phyloP scores from a whole-genome alignment of 2,797 vertebrate genomes.

The Sebastes elongatus region DNA sequence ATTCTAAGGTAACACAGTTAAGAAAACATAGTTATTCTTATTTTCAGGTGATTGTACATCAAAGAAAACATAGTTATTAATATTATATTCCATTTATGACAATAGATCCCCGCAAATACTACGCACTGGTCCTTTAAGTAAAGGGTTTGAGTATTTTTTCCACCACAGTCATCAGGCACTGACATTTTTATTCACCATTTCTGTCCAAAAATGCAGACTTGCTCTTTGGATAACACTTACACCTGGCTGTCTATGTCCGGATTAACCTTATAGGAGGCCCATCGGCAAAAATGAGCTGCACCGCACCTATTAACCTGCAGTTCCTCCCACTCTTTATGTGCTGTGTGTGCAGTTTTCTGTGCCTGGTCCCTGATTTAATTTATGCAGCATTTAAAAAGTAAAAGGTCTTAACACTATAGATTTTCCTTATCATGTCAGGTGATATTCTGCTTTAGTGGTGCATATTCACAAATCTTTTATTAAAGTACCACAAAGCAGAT shows the following conservation, averaged over 20 bases:
- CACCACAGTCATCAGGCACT: background rate
- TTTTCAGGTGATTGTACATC: too few species aligned
- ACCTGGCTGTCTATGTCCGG: background rate
- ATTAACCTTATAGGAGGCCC: background rate
- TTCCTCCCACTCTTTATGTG: background rate
- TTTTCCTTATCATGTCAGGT: background rate
- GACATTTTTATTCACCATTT: background rate
- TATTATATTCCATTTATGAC: too few species aligned
- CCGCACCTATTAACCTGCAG: background rate
- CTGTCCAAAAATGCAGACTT: background rate
- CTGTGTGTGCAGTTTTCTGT: background rate
- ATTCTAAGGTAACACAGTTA: too few species aligned
- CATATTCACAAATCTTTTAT: background rate
- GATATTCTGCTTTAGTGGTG: background rate
- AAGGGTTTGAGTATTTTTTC: background rate
- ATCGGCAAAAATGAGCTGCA: background rate
- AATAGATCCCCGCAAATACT: too few species aligned
- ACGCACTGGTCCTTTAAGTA: background rate
- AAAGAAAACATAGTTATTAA: too few species aligned
- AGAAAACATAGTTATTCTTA: too few species aligned
- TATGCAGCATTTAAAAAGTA: background rate
- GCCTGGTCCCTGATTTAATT: background rate
- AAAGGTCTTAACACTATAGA: background rate
- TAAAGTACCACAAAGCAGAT: background rate
- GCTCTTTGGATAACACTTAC: background rate